phyloP scores from a whole-genome alignment of 2,113 vertebrate genomes.

The Hippocampus barbouri region DNA sequence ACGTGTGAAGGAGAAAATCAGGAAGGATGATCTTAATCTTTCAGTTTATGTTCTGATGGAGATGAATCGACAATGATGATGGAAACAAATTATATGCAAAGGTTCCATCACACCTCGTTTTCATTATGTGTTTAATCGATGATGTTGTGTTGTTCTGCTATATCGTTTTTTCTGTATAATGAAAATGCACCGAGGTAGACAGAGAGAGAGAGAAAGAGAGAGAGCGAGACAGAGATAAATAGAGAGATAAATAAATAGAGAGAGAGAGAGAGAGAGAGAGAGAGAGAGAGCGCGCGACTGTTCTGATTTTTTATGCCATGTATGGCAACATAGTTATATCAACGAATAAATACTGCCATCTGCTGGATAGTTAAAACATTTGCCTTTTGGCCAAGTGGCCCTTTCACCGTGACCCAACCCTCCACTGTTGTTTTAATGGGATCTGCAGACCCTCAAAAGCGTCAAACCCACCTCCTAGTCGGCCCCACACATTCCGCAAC shows the following conservation, averaged over 20 bases:
- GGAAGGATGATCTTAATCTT: too few species aligned
- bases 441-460: slow-evolving; percentile 40
- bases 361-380: slow-evolving; percentile 34
- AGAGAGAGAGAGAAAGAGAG: too few species aligned
- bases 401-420: slow-evolving; percentile 42
- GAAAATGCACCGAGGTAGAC: background rate
- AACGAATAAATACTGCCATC: slow-evolving; percentile 27
- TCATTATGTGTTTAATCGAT: background rate
- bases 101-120: background rate
- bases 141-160: background rate
- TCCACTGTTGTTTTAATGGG: slow-evolving; percentile 49
- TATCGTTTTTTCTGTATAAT: background rate
- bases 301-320: background rate
- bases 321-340: background rate
- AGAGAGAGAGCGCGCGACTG: too few species aligned
- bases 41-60: background rate
- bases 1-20: too few species aligned
- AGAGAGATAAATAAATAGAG: too few species aligned
- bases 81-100: background rate
- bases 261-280: too few species aligned
- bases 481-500: slow-evolving; percentile 59
- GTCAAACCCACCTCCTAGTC: slow-evolving; percentile 47
- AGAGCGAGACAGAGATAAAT: too few species aligned
- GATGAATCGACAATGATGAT: background rate
- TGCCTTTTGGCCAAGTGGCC: slow-evolving; percentile 27